Base-by-base conservation (phyloP, 2,113 vertebrate genomes). In the Lepus europaeus region DNA sequence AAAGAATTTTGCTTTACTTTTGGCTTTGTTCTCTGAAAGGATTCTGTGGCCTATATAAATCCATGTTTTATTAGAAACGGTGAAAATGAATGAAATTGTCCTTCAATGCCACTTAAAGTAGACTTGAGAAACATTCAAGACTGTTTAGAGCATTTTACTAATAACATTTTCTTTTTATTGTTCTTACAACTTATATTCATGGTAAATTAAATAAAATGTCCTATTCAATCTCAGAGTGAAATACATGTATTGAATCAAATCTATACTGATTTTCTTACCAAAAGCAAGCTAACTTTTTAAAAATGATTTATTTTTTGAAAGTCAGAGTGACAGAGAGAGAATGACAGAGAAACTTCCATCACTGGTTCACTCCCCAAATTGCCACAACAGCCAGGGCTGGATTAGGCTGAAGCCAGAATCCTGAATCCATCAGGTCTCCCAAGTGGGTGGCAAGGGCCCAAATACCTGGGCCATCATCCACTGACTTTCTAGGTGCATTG, bases 221-320 rank as follows among this genome's bases (percentile, higher is more conserved):
- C 49, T 85, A 97, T 97, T 97, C 97, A 14, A 70, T 96, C 97
- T 97, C 92, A 96, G 20, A 66, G 53, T 92, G 68, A 97, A 97
- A 95, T 97, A 92, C 96, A 87, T 97, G 72, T n/a, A 92, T 6
- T 76, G n/a, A 92, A 59, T 87, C 31, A 87, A 74, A 70, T 90
- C 31, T 16, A 68, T 88, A 17, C 13, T 39, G 13, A 84, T 80
- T 91, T 91, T 68, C n/a, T 90, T 63, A 87, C 20, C n/a, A 39
- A 78, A 93, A 90, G 1, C 45, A 79, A 81, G 61, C 69, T 56
- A 84, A 87, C 11, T 63, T 79, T 59, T 89, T 25, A 23, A 45
- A 0, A 39, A 59, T 14, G 56, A 17, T 59, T 59, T 59, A 12
- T 59, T 59, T 59, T 59, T 59, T 59, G 56, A 59, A 12, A 14